A percentile compares a stretch with the other conserved stretches of the same genome.
Evolutionary conservation across 2,888 invertebrate species (phyloP).

Genomic region (Lithosia quadra): DNA sequence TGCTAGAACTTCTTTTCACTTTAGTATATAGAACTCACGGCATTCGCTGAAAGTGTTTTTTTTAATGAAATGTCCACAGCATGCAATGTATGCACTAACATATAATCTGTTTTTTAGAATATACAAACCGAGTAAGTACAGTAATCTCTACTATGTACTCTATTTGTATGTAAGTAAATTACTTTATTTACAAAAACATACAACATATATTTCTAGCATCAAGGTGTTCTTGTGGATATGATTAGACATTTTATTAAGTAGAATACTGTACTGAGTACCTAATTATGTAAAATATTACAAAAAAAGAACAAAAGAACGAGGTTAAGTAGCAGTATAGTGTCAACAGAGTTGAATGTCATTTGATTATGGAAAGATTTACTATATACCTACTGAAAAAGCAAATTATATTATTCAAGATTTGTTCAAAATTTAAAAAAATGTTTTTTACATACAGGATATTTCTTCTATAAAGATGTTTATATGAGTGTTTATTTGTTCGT

Average conservation of each 20-base stretch:
- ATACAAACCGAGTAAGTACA: background rate
- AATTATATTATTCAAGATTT: too few relatives aligned
- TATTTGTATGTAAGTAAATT: background rate
- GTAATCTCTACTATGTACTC: background rate
- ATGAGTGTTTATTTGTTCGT: background rate
- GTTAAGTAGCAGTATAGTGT: background rate
- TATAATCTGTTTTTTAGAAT: background rate
- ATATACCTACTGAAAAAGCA: too few relatives aligned
- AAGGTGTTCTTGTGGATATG: background rate
- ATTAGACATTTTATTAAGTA: background rate
- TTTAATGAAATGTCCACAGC: background rate
- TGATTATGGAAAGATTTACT: too few relatives aligned
- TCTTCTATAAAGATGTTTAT: too few relatives aligned
- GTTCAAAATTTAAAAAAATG: too few relatives aligned
- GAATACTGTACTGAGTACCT: background rate
- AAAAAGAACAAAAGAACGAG: background rate
- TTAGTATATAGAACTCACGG: background rate
- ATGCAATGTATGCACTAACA: background rate
- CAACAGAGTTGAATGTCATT: background rate
- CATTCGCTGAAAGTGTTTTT: too few relatives aligned
- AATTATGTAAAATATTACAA: too few relatives aligned
- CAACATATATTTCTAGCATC: background rate
- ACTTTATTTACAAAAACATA: background rate
- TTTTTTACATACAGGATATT: too few relatives aligned
- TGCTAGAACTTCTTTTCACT: background rate